Evolutionary conservation across 2,113 vertebrate species (phyloP), one percentile per base, ranked within the genome.

Genomic region (Tichodroma muraria): DNA sequence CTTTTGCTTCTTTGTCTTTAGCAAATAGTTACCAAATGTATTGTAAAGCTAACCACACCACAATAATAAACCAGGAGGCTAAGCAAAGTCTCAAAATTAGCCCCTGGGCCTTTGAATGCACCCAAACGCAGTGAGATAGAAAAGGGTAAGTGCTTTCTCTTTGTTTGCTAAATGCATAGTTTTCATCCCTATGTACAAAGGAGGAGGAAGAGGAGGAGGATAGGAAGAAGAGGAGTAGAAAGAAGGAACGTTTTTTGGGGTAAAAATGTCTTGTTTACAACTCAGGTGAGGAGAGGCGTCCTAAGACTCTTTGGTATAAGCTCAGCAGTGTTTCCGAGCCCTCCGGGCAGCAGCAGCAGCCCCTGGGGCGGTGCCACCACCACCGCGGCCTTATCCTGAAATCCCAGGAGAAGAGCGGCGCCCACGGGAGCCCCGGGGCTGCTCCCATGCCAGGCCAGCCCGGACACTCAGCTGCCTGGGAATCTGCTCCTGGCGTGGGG

Each of bases 91-190:
- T 97, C 95, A 95, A 89, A 96, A 96, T 79, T 87, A 94, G 97
- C 97, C 97, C 97, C 91, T 95, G 95, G 93, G 81, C 78, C 90
- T 97, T 97, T 97, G 97, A 98, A 98, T 97, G 97, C 97, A 98
- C 97, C 97, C 97, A 98, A 98, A 98, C 96, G 54, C 93, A 96
- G 92, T 93, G 84, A 96, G 96, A 97, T 96, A 96, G 95, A 97
- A 97, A 98, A 97, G 94, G 97, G 96, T 96, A 98, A 98, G 98
- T 99, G 98, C 99, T 99, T 99, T 99, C 99, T 98, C 98, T 99
- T 99, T 98, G 98, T 98, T 98, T 98, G 98, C 98, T 98, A 98
- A 98, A 99, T 98, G 98, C 98, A 99, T 98, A 98, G 98, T 98
- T 98, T 97, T 98, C 96, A 97, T 96, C 96, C 95, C 97, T 97